Conservation (phyloP, 2,888 invertebrate genomes). For the Nasonia oneida region DNA sequence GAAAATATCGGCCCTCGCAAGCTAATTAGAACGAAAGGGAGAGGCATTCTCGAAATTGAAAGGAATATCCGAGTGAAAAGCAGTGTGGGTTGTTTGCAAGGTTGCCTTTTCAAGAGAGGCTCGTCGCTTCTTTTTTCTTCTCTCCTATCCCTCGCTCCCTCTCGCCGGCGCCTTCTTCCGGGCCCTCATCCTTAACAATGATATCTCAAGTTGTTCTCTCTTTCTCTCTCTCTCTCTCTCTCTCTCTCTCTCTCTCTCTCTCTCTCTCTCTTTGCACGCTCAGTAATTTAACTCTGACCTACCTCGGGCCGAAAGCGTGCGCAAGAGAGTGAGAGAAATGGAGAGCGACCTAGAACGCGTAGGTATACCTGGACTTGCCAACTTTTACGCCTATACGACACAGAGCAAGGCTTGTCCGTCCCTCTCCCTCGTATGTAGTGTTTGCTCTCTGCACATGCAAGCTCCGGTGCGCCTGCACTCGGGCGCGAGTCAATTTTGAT, state of each 20-base stretch:
- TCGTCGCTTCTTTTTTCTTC: neutral
- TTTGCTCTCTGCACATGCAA: neutral
- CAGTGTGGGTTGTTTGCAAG: conserved; percentile 17
- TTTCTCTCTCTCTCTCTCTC: conserved; percentile 11
- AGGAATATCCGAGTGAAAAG: conserved; percentile 31
- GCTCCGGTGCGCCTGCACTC: neutral
- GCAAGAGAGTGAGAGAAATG: conserved; percentile 30
- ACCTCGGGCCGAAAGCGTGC: conserved; percentile 34
- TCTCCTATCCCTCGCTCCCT: neutral
- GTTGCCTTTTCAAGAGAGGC: conserved; percentile 28
- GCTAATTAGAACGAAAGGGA: conserved; percentile 43
- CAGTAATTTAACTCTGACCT: conserved; percentile 47
- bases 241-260: conserved; percentile 3
- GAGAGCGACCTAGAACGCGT: conserved; percentile 17
- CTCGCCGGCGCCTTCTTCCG: conserved; percentile 1
- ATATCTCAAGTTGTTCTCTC: conserved; percentile 37
- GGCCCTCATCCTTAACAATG: conserved; percentile 39
- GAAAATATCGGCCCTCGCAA: conserved; percentile 32
- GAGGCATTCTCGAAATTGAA: conserved; percentile 42
- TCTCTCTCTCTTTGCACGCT: neutral
- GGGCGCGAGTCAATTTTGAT: neutral
- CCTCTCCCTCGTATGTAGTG: neutral
- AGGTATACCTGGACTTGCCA: conserved; percentile 1
- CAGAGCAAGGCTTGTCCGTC: neutral
- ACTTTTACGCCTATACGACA: conserved; percentile 9